Evolutionary conservation across 2,888 invertebrate species (phyloP), one percentile per base, ranked within the genome.

Genomic region (Euplexia lucipara): DNA sequence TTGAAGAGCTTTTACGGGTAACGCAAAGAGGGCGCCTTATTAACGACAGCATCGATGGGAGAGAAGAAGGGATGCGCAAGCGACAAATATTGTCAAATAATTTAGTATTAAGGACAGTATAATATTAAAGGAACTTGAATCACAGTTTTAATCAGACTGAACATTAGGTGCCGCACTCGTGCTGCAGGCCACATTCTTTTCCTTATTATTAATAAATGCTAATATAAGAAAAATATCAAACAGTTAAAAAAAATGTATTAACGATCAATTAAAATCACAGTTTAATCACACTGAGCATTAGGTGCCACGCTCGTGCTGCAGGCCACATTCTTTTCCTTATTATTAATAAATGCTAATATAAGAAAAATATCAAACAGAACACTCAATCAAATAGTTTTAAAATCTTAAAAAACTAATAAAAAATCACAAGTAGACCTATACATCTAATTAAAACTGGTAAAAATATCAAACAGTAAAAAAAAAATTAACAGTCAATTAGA

Each of bases 1-100:
- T 35, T 51, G 22, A 51, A 51, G 35, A 20, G 22, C 34, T 20
- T n/a, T 51, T n/a, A 51, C 9, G 34, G 49, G 35, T 49, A 26
- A 20, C 20, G 20, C 49, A 49, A 35, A 49, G 35, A 51, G 35
- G 49, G 20, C 35, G 49, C 20, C 49, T 49, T 49, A 35, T 22
- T 22, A 51, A 22, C 35, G 49, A 51, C 20, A 22, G n/a, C 4
- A 35, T 49, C 20, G 20, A 20, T 5, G 34, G 35, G 20, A 51
- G 35, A 49, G 20, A 49, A 35, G 35, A 49, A 51, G 35, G 20
- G 51, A 51, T 37, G 22, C 22, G 22, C 35, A 22, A 35, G 8
- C 34, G 34, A 20, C 20, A 49, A 20, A 20, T 9, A 20, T 35
- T 49, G 34, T 20, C 9, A 14, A 35, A 49, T 49, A 49, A 49